phyloP scores from a whole-genome alignment of 2,888 invertebrate genomes.

The Hirtodrosophila trivittata region DNA sequence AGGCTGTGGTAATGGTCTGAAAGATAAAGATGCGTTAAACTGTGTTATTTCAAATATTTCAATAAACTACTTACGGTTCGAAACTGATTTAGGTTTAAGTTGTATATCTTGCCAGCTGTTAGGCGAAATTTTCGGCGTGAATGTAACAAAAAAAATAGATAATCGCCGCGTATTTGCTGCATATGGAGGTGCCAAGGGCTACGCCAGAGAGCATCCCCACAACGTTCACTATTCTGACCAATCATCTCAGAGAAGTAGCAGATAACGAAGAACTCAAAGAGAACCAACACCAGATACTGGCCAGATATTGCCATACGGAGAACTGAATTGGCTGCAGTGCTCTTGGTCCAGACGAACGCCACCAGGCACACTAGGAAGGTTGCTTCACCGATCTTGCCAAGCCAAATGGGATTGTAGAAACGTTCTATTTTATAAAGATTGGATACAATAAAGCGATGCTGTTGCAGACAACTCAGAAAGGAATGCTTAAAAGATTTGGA shows the following conservation, averaged over 20 bases:
- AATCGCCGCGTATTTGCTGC: conserved; percentile 65
- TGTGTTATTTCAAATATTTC: background rate
- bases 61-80: conserved; percentile 38
- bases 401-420: conserved; percentile 80
- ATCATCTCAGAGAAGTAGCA: conserved; percentile 79
- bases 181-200: conserved; percentile 78
- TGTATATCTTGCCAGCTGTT: conserved; percentile 78
- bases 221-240: conserved; percentile 71
- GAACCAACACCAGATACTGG: conserved; percentile 75
- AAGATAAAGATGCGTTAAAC: conserved; percentile 19
- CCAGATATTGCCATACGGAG: conserved; percentile 71
- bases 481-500: conserved; percentile 54
- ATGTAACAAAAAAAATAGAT: conserved; percentile 72
- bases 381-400: conserved; percentile 79
- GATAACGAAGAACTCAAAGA: conserved; percentile 79
- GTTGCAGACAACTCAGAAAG: conserved; percentile 71
- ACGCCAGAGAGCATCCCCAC: conserved; percentile 76
- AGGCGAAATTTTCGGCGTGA: conserved; percentile 63
- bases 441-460: conserved; percentile 78
- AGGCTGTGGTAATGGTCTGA: conserved; percentile 78
- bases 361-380: conserved; percentile 80
- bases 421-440: conserved; percentile 75
- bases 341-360: conserved; percentile 80
- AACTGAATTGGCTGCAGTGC: conserved; percentile 70
- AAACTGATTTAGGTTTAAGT: conserved; percentile 70